Evolutionary conservation across 2,888 invertebrate genomes (phyloP).

Genomic region (Epirrita christyi): DNA sequence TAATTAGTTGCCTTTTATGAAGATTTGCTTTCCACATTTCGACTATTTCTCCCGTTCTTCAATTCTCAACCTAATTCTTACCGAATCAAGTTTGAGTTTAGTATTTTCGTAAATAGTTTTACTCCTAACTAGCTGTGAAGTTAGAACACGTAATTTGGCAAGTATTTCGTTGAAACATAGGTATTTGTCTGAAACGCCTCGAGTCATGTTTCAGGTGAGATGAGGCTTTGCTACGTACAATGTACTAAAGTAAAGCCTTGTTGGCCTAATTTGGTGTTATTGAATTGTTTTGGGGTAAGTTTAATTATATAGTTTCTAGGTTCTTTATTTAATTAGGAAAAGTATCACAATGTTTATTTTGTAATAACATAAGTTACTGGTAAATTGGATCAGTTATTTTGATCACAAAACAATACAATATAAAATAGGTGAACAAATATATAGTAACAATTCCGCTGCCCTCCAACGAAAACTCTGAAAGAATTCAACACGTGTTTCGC

Average conservation of each 20-base stretch:
- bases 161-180: constrained; percentile 16
- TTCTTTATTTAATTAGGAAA: too few species aligned
- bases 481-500: too few species aligned
- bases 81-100: constrained; percentile 17
- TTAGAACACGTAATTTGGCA: constrained; percentile 29
- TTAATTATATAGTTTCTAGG: background rate
- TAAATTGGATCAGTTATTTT: too few species aligned
- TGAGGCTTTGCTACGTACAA: constrained; percentile 3
- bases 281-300: too few species aligned
- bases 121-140: constrained; percentile 25
- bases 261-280: background rate
- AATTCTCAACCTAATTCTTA: constrained; percentile 22
- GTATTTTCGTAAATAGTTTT: constrained; percentile 21
- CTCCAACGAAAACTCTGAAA: too few species aligned
- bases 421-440: too few species aligned
- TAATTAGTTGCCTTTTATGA: constrained; percentile 66
- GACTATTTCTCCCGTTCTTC: background rate
- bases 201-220: constrained; percentile 3
- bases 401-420: too few species aligned
- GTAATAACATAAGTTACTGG: too few species aligned
- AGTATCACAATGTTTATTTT: too few species aligned
- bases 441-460: too few species aligned
- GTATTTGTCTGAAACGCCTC: constrained; percentile 12
- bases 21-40: constrained; percentile 51
- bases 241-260: too few species aligned